phyloP scores from a whole-genome alignment of 2,113 vertebrate species.

The Malurus melanocephalus region DNA sequence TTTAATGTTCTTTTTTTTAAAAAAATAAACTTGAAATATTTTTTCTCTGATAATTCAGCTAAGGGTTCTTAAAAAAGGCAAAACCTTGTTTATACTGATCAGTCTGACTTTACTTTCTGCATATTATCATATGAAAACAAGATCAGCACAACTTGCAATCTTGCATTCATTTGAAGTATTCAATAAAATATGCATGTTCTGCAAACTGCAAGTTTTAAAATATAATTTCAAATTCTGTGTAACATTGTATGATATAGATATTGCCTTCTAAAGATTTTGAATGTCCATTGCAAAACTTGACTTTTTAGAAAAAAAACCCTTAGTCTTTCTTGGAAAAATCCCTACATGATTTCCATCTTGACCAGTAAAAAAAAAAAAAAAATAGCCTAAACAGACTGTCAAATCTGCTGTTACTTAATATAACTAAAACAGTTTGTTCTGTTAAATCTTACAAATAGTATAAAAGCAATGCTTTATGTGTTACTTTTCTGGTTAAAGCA shows the following conservation, averaged over 20 bases:
- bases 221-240: background rate
- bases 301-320: background rate
- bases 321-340: fast-evolving
- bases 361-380: background rate
- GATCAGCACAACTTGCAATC: background rate
- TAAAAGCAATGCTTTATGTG: background rate
- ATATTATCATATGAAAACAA: background rate
- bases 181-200: conserved; percentile 23
- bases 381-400: background rate
- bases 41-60: background rate
- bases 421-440: background rate
- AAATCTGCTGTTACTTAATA: background rate
- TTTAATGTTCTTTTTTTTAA: background rate
- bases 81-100: background rate
- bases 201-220: background rate
- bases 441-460: background rate
- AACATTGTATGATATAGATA: background rate
- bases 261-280: background rate
- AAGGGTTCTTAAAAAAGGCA: background rate
- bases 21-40: background rate
- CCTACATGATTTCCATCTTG: background rate
- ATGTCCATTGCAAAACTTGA: background rate
- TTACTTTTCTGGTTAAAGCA: background rate
- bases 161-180: conserved; percentile 37
- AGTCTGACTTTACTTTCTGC: background rate